phyloP scores from a whole-genome alignment of 2,797 vertebrate genomes.

The Cygnus olor region DNA sequence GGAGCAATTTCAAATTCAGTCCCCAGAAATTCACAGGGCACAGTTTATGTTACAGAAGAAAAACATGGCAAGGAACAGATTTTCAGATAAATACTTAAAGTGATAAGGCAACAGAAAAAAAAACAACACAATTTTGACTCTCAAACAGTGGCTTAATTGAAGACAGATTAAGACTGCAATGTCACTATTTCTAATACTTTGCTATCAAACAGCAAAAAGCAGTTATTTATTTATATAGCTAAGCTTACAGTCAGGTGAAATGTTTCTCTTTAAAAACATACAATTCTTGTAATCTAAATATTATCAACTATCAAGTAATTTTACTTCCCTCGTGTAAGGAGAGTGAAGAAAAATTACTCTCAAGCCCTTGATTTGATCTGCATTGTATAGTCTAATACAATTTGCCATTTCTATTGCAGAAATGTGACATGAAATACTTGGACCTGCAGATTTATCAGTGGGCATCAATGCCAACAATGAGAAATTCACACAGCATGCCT shows the following conservation, averaged over 20 bases:
- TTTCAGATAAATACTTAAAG: conserved; percentile 96
- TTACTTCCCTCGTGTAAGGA: conserved; percentile 42
- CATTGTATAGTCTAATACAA: conserved; percentile 1
- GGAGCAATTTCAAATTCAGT: conserved; percentile 99
- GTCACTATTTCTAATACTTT: conserved; percentile 63
- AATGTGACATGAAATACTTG: conserved; percentile 13
- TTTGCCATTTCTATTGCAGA: conserved; percentile 13
- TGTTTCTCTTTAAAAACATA: conserved; percentile 49
- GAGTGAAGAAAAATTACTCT: conserved; percentile 44
- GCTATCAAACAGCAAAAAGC: conserved; percentile 33
- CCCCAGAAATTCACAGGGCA: conserved; percentile 98
- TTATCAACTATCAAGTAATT: conserved; percentile 44
- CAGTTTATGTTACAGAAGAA: conserved; percentile 99
- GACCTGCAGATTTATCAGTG: conserved; percentile 25
- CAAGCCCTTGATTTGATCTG: conserved; percentile 34
- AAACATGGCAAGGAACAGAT: conserved; percentile 99
- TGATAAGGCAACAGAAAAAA: conserved; percentile 83
- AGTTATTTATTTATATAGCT: conserved; percentile 28
- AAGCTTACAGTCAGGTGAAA: conserved; percentile 39
- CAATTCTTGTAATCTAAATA: conserved; percentile 28
- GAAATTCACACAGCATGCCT: neutral
- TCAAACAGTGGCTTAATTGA: conserved; percentile 71
- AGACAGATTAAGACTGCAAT: conserved; percentile 76
- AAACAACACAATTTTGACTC: conserved; percentile 80
- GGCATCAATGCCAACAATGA: neutral